Conservation (phyloP, 2,113 vertebrate species). For the Xerus inauris region DNA sequence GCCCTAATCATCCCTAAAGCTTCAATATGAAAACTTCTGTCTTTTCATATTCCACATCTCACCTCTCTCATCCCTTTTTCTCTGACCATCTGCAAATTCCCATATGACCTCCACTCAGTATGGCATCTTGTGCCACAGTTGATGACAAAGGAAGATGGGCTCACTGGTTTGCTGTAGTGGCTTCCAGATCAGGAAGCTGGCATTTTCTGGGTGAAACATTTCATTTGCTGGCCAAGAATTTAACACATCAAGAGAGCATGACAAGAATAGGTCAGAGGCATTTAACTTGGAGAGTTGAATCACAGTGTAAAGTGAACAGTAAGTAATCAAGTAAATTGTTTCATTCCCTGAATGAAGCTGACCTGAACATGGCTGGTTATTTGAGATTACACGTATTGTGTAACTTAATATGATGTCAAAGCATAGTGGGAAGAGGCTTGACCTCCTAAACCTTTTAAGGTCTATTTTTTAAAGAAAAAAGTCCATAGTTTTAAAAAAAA, state of each 20-base stretch:
- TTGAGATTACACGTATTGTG: neutral
- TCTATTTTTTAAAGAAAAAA: conserved; percentile 4
- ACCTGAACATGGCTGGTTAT: neutral
- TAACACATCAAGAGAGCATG: neutral
- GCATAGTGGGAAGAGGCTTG: neutral
- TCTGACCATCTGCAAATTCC: neutral
- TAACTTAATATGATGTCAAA: neutral
- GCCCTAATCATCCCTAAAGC: neutral
- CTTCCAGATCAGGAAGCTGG: neutral
- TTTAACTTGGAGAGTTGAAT: neutral
- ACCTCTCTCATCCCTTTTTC: neutral
- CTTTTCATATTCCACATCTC: neutral
- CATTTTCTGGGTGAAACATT: neutral
- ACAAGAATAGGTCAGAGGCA: neutral
- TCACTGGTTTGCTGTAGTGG: neutral
- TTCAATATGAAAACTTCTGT: neutral
- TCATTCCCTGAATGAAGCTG: neutral
- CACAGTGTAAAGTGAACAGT: neutral
- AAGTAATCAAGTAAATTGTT: neutral
- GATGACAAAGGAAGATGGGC: neutral
- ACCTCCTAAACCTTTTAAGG: neutral
- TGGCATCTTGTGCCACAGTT: neutral
- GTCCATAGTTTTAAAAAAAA: neutral
- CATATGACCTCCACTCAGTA: neutral
- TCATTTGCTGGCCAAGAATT: neutral